Evolutionary conservation across 2,888 invertebrate genomes (phyloP), one percentile per base, ranked within the genome.

Genomic region (Polymixis flavicincta): DNA sequence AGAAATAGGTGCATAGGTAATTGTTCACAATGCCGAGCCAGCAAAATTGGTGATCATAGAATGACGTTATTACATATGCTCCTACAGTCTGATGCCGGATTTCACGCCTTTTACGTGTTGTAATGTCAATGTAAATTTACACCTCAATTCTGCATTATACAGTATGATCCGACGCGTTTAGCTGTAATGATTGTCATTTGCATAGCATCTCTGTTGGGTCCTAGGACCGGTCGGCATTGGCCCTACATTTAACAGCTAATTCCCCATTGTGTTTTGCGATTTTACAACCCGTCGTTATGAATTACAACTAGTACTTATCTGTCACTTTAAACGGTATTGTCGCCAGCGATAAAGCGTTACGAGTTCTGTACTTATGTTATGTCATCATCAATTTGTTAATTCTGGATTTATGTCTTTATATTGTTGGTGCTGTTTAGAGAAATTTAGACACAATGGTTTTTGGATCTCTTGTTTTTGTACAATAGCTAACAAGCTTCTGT

Each of bases 221-320:
- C 68, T 48, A 68, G 74, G 77, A 80, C 81, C 65, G 72, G 88
- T 75, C 87, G 88, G 82, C 89, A 89, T 92, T 91, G 92, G 92
- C 88, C 89, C 88, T 87, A 83, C 85, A 89, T 88, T 87, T 88
- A 84, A 85, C 80, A 80, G 87, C 89, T 92, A 92, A 92, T 92
- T 92, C 89, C 59, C 92, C 84, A 92, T 92, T 92, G 92, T 92
- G 75, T 87, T n/a, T 85, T 71, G 74, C 63, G 78, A 83, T 87
- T 93, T 93, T 92, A 91, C 89, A 90, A 87, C 85, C 86, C 76
- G 89, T 89, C 90, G 89, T 92, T 92, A 92, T 92, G 92, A 92
- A 89, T 94, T 92, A 93, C 89, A 90, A 86, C 90, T 82, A 83
- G 87, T 89, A 89, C 89, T 93, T 93, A 93, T 89, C 88, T 87